Evolutionary conservation across 2,797 vertebrate genomes (phyloP), one percentile per base, ranked within the genome.

Genomic region (Pelobates cultripes): DNA sequence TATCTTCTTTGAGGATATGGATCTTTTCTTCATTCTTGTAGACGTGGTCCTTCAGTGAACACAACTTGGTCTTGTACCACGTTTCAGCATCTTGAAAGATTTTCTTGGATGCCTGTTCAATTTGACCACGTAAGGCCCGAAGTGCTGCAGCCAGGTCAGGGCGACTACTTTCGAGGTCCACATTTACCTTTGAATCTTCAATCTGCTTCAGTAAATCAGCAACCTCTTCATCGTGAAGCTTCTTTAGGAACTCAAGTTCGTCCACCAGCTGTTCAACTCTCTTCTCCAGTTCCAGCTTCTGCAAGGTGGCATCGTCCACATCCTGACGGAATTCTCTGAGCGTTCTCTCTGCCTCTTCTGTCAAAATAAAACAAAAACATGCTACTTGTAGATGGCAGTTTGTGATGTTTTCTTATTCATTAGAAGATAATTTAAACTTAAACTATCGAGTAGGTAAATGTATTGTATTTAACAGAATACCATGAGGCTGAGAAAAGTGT

Each of bases 61-160:
- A 91, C 4, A 95, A 94, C 84, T 96, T 96, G 86, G 87, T 86
- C 86, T 95, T 96, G 92, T 96, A 95, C 94, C 95, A 96, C 78
- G 93, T 95, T 86, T 96, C 94, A 0, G 94, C 94, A 75, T 96
- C 95, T 85, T 94, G 91, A 82, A 96, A 93, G 0, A 95, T 96
- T 51, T 91, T 91, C 40, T 92, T 89, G 0, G 94, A 92, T 0
- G 94, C 93, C 0, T 93, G 82, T 80, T 96, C 95, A 1, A 95
- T 95, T 87, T 96, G 91, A 4, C 86, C 81, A 0, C 94, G 91
- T 86, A 90, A 92, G 85, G 88, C 89, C 15, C 90, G 91, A 82
- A 94, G 88, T 78, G 94, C 93, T 55, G 89, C 91, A 0, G 91
- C 90, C 78, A 94, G 85, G 79, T 95, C 92, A 7, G 92, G 92